phyloP scores from a whole-genome alignment of 1,140 invertebrate species.

The Pseudomyrmex gracilis region DNA sequence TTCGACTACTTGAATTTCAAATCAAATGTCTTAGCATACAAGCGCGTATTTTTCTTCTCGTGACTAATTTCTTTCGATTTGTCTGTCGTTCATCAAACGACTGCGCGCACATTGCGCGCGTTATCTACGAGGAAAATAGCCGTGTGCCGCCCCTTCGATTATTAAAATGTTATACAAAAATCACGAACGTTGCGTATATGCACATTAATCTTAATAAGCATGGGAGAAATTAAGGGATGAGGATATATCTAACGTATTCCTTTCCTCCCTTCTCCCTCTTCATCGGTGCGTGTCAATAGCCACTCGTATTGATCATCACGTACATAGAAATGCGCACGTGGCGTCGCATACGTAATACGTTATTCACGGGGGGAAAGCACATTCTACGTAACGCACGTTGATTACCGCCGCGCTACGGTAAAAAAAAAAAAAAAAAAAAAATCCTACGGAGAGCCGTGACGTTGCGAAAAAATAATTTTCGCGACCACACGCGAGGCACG shows the following conservation, averaged over 20 bases:
- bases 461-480: constrained; percentile 48
- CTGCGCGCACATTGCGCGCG: background rate
- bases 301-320: constrained; percentile 31
- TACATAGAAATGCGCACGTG: constrained; percentile 22
- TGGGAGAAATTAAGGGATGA: constrained; percentile 7
- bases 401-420: background rate
- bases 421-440: too few species aligned
- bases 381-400: constrained; percentile 18
- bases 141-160: constrained; percentile 10
- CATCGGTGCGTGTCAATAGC: constrained; percentile 13
- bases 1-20: constrained; percentile 49
- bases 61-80: constrained; percentile 44
- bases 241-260: background rate
- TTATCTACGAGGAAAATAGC: constrained; percentile 8
- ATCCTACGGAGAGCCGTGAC: background rate
- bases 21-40: background rate
- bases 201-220: constrained; percentile 42
- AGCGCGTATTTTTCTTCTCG: background rate
- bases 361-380: background rate
- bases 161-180: constrained; percentile 13
- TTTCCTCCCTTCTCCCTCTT: too few species aligned
- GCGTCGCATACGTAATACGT: constrained; percentile 32
- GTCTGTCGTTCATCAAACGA: constrained; percentile 26
- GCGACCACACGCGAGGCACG: constrained; percentile 48
- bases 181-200: constrained; percentile 18